Conservation (phyloP, 2,113 vertebrate genomes). For the Puffinus mauretanicus region DNA sequence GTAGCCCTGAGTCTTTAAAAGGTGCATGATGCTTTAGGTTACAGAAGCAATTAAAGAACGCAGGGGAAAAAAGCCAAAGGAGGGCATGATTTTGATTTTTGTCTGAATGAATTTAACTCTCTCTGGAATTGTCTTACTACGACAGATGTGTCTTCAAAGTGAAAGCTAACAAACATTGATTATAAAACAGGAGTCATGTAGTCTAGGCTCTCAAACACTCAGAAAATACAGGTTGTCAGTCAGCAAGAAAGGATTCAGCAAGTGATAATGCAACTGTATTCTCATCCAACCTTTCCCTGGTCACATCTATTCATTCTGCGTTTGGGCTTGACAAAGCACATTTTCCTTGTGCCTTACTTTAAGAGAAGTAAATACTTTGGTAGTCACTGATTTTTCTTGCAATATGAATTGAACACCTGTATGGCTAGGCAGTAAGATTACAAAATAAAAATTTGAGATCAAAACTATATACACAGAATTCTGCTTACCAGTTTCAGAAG, state of each 20-base stretch:
- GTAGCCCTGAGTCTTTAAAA: background rate
- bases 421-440: background rate
- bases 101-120: background rate
- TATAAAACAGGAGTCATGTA: background rate
- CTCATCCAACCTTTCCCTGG: background rate
- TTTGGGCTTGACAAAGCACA: background rate
- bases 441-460: background rate
- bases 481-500: background rate
- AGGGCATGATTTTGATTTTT: background rate
- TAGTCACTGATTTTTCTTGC: background rate
- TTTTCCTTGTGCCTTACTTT: background rate
- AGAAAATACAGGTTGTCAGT: background rate
- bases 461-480: background rate
- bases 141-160: background rate
- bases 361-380: background rate
- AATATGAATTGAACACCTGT: background rate
- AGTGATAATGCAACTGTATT: background rate
- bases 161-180: background rate
- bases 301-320: background rate
- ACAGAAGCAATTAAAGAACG: background rate
- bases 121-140: background rate
- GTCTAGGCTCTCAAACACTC: background rate
- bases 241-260: background rate
- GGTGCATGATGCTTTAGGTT: background rate
- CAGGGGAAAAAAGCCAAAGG: background rate